Evolutionary conservation across 2,888 invertebrate species (phyloP).

Genomic region (Rhingia campestris): DNA sequence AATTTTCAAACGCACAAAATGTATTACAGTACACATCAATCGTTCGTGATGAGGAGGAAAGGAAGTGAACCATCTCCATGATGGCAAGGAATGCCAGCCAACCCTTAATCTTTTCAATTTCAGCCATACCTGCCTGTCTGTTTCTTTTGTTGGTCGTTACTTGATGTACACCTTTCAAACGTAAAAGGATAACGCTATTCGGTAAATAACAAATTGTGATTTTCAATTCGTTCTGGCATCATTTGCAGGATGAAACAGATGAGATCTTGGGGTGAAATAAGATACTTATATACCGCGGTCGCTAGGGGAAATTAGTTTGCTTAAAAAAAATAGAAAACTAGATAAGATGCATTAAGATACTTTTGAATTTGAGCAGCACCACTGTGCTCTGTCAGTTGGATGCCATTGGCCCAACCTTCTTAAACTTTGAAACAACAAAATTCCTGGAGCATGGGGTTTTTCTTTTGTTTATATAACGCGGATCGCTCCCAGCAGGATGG

Average conservation of each 20-base stretch:
- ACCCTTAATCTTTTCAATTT: slow-evolving; percentile 16
- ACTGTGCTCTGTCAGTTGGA: slow-evolving; percentile 2
- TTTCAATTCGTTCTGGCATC: slow-evolving; percentile 18
- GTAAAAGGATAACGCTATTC: slow-evolving; percentile 37
- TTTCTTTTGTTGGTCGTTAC: neutral
- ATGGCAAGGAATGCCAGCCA: neutral
- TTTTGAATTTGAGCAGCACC: slow-evolving; percentile 28
- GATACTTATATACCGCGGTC: neutral
- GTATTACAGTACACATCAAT: slow-evolving; percentile 3
- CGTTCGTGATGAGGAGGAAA: neutral
- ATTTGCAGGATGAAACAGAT: neutral
- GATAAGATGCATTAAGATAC: slow-evolving; percentile 40
- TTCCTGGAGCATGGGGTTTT: neutral
- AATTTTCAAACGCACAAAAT: neutral
- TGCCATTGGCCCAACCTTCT: slow-evolving; percentile 11
- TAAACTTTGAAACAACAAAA: neutral
- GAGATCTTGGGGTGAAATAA: neutral
- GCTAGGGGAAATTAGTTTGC: neutral
- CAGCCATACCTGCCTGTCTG: slow-evolving; percentile 12
- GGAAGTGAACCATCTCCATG: too few species aligned
- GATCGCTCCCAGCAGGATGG: slow-evolving; percentile 19
- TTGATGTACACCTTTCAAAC: slow-evolving; percentile 15
- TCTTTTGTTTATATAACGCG: neutral
- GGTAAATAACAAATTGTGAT: slow-evolving; percentile 52
- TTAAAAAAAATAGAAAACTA: slow-evolving; percentile 4